phyloP scores from a whole-genome alignment of 1,140 invertebrate genomes.

The Brachionus paranguensis region DNA sequence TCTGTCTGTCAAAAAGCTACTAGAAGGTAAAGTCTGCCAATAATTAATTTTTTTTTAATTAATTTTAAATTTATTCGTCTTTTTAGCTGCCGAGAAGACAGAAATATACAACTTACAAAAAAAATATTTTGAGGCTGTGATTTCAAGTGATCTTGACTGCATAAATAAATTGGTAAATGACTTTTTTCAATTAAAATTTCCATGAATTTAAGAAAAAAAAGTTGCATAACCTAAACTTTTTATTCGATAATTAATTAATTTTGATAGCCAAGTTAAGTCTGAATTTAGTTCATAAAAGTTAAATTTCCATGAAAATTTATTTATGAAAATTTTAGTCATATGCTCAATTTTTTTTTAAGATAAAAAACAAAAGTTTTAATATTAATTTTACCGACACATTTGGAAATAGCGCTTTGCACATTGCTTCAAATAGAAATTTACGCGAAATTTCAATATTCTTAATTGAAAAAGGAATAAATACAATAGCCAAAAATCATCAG shows the following conservation, averaged over 20 bases:
- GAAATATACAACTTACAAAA: slow-evolving; percentile 58
- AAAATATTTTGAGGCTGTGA: slow-evolving; percentile 60
- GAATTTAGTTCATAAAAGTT: not conserved
- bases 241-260: not conserved
- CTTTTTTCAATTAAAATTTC: not conserved
- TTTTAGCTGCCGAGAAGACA: slow-evolving; percentile 60
- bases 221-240: not conserved
- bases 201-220: too few species aligned
- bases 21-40: slow-evolving; percentile 54
- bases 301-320: not conserved
- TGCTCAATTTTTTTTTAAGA: slow-evolving; percentile 47
- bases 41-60: not conserved
- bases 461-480: slow-evolving; percentile 61
- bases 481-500: slow-evolving; percentile 54
- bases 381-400: slow-evolving; percentile 58
- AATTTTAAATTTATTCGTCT: slow-evolving; percentile 26
- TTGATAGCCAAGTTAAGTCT: not conserved
- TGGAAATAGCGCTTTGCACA: slow-evolving; percentile 67
- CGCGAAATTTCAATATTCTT: slow-evolving; percentile 64
- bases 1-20: slow-evolving; percentile 59
- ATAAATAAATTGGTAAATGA: slow-evolving; percentile 59
- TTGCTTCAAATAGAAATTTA: slow-evolving; percentile 64
- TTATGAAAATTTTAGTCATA: not conserved
- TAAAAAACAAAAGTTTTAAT: slow-evolving; percentile 49
- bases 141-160: slow-evolving; percentile 59